Conservation (phyloP, 2,888 invertebrate genomes). For the Merodon equestris region DNA sequence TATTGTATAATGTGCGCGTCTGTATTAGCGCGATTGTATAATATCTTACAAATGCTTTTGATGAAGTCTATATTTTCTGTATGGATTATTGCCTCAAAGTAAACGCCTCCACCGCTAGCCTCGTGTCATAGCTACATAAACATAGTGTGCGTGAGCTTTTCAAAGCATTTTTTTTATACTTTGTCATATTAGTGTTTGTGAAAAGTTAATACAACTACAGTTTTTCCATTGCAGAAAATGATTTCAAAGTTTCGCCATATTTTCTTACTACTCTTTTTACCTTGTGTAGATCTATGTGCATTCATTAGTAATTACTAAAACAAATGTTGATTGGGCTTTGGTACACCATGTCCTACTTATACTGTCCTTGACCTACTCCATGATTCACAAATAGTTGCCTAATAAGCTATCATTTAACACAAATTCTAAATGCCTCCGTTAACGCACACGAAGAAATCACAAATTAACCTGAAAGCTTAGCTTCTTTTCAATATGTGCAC, state of each 20-base stretch:
- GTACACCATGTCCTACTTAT: slow-evolving; percentile 56
- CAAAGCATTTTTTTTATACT: too few relatives aligned
- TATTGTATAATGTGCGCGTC: slow-evolving; percentile 51
- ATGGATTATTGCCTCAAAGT: background rate
- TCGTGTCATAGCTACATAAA: too few relatives aligned
- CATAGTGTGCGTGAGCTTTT: slow-evolving; percentile 8
- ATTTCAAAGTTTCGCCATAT: too few relatives aligned
- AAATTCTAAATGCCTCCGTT: slow-evolving; percentile 17
- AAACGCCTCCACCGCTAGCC: too few relatives aligned
- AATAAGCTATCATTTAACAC: slow-evolving; percentile 24
- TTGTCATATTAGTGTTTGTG: too few relatives aligned
- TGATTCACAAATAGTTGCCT: slow-evolving; percentile 62
- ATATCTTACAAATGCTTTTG: slow-evolving; percentile 53
- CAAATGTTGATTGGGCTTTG: slow-evolving; percentile 19
- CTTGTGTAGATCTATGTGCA: background rate
- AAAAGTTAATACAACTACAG: too few relatives aligned
- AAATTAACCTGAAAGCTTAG: slow-evolving; percentile 50
- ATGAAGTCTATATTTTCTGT: slow-evolving; percentile 59
- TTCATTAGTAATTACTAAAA: too few relatives aligned
- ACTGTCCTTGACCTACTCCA: slow-evolving; percentile 80
- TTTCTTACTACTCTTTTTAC: background rate
- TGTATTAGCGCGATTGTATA: slow-evolving; percentile 64
- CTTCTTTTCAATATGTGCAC: background rate
- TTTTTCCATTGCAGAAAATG: too few relatives aligned
- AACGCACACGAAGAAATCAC: slow-evolving; percentile 36